Evolutionary conservation across 2,113 vertebrate species (phyloP), one percentile per base, ranked within the genome.

Genomic region (Megaleporinus macrocephalus): DNA sequence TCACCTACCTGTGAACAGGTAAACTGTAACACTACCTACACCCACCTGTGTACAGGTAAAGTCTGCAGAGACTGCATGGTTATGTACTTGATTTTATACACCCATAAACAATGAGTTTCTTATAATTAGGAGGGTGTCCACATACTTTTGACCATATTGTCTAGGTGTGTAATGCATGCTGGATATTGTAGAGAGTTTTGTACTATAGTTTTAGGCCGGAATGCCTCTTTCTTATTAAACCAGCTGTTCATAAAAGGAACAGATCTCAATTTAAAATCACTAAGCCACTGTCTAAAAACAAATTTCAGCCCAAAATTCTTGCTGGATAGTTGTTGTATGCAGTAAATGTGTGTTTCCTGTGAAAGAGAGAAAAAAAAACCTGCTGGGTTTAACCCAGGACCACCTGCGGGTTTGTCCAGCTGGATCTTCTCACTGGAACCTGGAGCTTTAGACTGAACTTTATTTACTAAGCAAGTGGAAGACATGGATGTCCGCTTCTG

Each of bases 331-430:
- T 20, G 73, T n/a, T 57, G 26, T 33, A 61, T 22, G n/a, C 36
- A 30, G 68, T 53, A 51, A 44, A 57, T 26, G 55, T 41, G 59
- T 59, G 26, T 12, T 41, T 65, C 24, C 57, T 62, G 74, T 16
- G n/a, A 16, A 7, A 27, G 16, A 49, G 57, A 24, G 61, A 66
- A 13, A 76, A 41, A 61, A 63, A 70, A 76, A n/a, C n/a, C 29
- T 49, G 36, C 36, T 47, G 63, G 47, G 29, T 33, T 74, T n/a
- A 41, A 47, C 77, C 84, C 82, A 69, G 70, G 86, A 86, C 91
- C 86, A 95, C 94, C 94, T 95, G 91, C 86, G 86, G 85, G 82
- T 91, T 79, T 92, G 79, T 89, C 90, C 75, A 83, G 89, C 65
- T 73, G 51, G 78, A 80, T 88, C 91, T 88, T 93, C 84, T 90